Base-by-base conservation (phyloP, 2,797 vertebrate species). In the Hapalemur alaotrensis region DNA sequence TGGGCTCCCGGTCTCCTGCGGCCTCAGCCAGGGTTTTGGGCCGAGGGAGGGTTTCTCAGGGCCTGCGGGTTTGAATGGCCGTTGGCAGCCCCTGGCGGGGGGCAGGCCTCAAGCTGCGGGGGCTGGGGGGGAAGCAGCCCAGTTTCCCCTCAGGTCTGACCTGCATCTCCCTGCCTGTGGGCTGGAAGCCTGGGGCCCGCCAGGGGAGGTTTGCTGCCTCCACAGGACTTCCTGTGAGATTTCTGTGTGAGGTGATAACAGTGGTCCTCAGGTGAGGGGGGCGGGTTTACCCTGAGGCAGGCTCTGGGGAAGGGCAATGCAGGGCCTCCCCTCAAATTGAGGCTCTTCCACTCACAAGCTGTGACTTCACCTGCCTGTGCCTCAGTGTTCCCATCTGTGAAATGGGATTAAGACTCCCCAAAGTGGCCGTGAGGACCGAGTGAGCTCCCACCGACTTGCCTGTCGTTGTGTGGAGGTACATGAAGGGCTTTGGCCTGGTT, bases 111-210 rank as follows among this genome's bases (percentile, higher is more conserved):
- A 8, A 28, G 76, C 48, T 61, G 3, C 4, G 20, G 80, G 80
- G 48, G 67, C 17, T 10, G 8, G 20, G 80, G 87, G 48, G 67
- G 22, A 15, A 80, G 13, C 10, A 20, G 11, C 1, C 3, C 2
- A 13, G 8, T 8, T 75, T 23, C 3, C 23, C 63, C 48, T 48
- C 12, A 0, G 2, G 0, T 59, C 8, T 14, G 20, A 59, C 54
- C 52, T 43, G 23, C 6, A 20, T 54, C 23, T 69, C 48, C 54
- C 15, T 25, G 25, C 46, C 70, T 4, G 12, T 8, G 18, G 65
- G 52, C 30, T 43, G n/a, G 43, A 87, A 17, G 75, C 83, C 23
- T 3, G 11, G 20, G 18, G 32, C 28, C 28, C 25, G n/a, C 32
- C 38, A 8, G 41, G 73, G 43, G 35, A 72, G 11, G 30, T 57